These are phyloP conservation scores for Cotesia chilonis DNA, from an alignment of 1,140 invertebrate genomes.

Conservation along the genomic window DNA sequence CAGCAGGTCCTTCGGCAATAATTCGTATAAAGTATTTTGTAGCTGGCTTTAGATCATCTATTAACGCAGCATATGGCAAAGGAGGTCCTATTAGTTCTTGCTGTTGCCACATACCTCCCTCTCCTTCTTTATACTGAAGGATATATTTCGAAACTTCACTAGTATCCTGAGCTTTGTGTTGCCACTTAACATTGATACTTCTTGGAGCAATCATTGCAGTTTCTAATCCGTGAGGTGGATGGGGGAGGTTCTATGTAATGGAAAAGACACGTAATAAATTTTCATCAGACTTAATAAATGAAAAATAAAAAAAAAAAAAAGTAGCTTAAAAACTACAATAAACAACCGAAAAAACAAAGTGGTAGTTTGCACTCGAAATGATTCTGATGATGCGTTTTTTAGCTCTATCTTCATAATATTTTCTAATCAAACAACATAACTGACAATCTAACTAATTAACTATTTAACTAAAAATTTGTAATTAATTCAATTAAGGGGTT, in stretches of 20 bases:
- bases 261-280: conserved; percentile 19
- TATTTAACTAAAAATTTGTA: no score
- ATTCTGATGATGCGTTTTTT: no score
- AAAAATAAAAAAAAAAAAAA: no score
- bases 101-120: conserved; percentile 75
- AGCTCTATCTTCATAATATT: no score
- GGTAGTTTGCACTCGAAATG: no score
- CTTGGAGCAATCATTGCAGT: conserved; percentile 76
- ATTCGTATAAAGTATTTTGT: conserved; percentile 80
- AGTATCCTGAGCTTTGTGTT: conserved; percentile 73
- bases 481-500: no score
- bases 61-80: conserved; percentile 69
- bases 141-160: conserved; percentile 79
- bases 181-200: conserved; percentile 79
- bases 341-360: no score
- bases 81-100: conserved; percentile 73
- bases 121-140: conserved; percentile 75
- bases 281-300: background rate
- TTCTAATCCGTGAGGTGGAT: conserved; percentile 74
- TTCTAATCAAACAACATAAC: no score
- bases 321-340: no score
- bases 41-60: conserved; percentile 79
- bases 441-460: no score
- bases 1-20: conserved; percentile 79
- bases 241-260: conserved; percentile 72